Evolutionary conservation across 2,888 invertebrate species (phyloP), one percentile per base, ranked within the genome.

Genomic region (Drosophila suboccidentalis): DNA sequence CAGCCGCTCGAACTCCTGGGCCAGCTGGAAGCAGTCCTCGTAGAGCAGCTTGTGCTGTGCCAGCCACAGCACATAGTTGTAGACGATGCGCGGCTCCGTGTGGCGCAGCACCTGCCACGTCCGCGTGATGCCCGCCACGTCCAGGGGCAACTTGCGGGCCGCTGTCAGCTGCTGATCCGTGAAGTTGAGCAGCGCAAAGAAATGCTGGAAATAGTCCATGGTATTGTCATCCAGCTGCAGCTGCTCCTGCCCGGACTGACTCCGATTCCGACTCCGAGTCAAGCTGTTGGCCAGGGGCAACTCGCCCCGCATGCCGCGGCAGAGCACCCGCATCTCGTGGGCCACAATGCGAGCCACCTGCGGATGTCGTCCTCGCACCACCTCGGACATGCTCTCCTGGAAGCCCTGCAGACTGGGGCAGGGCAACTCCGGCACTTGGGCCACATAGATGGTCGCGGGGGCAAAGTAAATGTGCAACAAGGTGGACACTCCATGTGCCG

Each of bases 41-140:
- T 82, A 85, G 1, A 57, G 47, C 0, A 92, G 62, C 0, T 72
- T 63, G 36, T 80, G 78, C 3, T 82, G 80, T 5, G 84, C 84
- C 50, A 87, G 92, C 92, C 92, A 92, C n/a, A 92, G 59, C 44
- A 92, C 78, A 39, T 86, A 92, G 61, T 92, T 92, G 44, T 80
- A 87, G 0, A 92, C 76, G 4, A 91, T 86, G 4, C 91, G 82
- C 0, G 89, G 84, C 36, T 91, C 90, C 0, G 90, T 89, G 10
- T 75, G 58, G 2, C 77, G 79, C 10, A 90, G 44, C 1, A 89
- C 61, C 2, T 75, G 61, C 64, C 91, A 80, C 1, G 80, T 75
- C 4, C 75, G 75, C 0, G 69, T 65, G 11, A 91, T 75, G 11
- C 80, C 78, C 0, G 71, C 67, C n/a, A 71, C 80, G 32, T 90